A percentile compares a stretch with the other conserved stretches of the same genome.
Conservation (phyloP, 2,113 vertebrate species). For the Chelonoidis abingdonii region DNA sequence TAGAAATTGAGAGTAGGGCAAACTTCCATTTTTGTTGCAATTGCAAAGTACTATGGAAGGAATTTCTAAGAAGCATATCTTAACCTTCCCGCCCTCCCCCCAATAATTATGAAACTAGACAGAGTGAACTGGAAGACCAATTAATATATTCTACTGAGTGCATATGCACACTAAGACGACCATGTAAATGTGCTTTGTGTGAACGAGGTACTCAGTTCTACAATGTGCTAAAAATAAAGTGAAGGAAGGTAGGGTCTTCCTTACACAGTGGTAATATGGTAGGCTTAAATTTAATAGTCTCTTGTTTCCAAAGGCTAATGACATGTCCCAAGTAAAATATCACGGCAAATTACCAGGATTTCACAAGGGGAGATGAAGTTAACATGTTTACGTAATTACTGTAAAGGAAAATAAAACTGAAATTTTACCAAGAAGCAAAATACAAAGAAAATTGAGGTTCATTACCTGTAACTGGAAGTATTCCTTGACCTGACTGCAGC, state of each 20-base stretch:
- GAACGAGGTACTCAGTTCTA: not conserved
- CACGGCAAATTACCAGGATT: not conserved
- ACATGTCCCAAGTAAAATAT: not conserved
- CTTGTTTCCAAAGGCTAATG: not conserved
- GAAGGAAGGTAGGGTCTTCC: accelerated
- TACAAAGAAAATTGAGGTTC: not conserved
- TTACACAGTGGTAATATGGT: not conserved
- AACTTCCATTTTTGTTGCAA: not conserved
- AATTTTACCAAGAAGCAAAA: not conserved
- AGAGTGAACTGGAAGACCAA: not conserved
- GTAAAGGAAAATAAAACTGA: not conserved
- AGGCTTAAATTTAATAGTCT: not conserved
- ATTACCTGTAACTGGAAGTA: not conserved
- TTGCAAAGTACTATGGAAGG: not conserved
- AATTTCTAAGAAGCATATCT: not conserved
- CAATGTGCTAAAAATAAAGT: not conserved
- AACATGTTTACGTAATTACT: not conserved
- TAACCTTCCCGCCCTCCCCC: not conserved
- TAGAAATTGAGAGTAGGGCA: not conserved
- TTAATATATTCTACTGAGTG: not conserved
- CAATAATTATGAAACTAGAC: not conserved
- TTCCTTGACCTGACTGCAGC: not conserved
- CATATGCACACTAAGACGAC: not conserved
- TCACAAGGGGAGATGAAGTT: not conserved
- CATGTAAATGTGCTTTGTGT: not conserved